These are phyloP conservation scores for Platanista minor DNA, from an alignment of 2,113 vertebrate species.

Conservation along the genomic window DNA sequence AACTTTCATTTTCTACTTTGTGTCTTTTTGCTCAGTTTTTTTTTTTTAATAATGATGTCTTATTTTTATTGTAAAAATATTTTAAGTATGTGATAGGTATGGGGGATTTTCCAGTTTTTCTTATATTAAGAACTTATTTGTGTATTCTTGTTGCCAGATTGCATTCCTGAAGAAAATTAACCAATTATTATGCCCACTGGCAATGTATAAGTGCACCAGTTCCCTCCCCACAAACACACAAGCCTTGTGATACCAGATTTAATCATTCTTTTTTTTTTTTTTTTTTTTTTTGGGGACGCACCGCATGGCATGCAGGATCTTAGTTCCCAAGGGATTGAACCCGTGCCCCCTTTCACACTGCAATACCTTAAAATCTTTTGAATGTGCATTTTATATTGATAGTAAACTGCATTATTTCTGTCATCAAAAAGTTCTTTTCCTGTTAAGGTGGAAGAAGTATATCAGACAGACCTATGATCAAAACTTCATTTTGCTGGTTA, in stretches of 20 bases:
- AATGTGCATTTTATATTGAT: constrained; percentile 1
- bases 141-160: neutral
- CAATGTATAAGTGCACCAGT: neutral
- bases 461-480: neutral
- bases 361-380: neutral
- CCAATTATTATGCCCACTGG: neutral
- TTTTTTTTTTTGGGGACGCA: too few species aligned
- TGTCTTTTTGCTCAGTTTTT: neutral
- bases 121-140: neutral
- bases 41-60: neutral
- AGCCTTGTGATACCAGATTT: neutral
- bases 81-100: neutral
- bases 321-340: too few species aligned
- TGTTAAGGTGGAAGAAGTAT: neutral
- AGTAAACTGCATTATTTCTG: neutral
- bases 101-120: neutral
- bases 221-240: neutral
- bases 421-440: neutral
- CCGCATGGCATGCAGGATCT: too few species aligned
- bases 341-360: too few species aligned
- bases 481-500: constrained; percentile 20
- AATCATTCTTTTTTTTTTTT: neutral
- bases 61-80: constrained; percentile 23
- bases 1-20: neutral
- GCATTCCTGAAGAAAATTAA: neutral